A percentile compares a stretch with the other conserved stretches of the same genome.
These are phyloP conservation scores for Sminthurinus aureus DNA, from an alignment of 2,888 invertebrate genomes.

Conservation along the genomic window DNA sequence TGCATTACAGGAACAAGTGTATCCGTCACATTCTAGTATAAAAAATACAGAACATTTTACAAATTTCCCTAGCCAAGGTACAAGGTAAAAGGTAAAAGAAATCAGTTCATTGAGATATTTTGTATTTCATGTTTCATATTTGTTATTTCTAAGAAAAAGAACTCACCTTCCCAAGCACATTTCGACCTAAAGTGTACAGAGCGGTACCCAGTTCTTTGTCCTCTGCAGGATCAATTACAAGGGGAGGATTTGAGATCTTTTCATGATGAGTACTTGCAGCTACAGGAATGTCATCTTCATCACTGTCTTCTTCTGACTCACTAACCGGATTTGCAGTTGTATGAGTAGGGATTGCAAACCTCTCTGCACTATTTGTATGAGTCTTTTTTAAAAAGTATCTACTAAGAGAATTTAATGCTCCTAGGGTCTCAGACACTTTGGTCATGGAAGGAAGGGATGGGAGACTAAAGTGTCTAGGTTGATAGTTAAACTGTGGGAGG, in stretches of 20 bases:
- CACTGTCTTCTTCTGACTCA: constrained; percentile 22
- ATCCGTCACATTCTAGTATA: constrained; percentile 76
- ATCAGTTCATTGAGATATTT: not conserved
- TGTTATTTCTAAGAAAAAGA: not conserved
- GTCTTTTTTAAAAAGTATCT: constrained; percentile 85
- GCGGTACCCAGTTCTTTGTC: constrained; percentile 74
- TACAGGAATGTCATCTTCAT: constrained; percentile 28
- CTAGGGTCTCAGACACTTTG: constrained; percentile 68
- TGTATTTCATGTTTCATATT: not conserved
- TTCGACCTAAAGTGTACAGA: constrained; percentile 80
- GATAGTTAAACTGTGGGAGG: constrained; percentile 21
- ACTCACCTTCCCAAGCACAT: constrained; percentile 70
- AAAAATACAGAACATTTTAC: not conserved
- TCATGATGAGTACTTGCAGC: constrained; percentile 19
- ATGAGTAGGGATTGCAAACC: not conserved
- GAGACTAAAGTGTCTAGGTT: constrained; percentile 49
- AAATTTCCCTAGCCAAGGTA: not conserved
- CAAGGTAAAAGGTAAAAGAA: too few species aligned
- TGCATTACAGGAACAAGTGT: constrained; percentile 77
- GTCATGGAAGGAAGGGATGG: constrained; percentile 54
- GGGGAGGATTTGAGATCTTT: constrained; percentile 38
- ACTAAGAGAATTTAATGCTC: constrained; percentile 86
- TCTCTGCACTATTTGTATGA: constrained; percentile 60
- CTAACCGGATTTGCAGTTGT: not conserved
- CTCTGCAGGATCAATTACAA: constrained; percentile 52